Evolutionary conservation across 2,888 invertebrate species (phyloP).

Genomic region (Apamea anceps): DNA sequence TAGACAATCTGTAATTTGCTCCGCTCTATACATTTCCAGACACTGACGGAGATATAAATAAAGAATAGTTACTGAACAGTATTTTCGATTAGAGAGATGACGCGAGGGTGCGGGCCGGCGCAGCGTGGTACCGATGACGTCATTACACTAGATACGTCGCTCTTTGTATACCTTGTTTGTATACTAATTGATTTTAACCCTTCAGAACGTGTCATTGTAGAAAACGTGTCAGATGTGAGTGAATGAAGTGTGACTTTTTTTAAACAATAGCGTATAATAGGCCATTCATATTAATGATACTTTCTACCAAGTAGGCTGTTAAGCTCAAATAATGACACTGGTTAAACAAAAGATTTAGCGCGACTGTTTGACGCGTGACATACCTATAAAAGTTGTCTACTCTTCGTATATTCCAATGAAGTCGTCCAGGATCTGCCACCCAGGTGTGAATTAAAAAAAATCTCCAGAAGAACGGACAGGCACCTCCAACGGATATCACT

Average conservation of each 20-base stretch:
- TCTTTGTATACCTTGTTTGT: constrained; percentile 57
- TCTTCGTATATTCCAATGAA: not conserved
- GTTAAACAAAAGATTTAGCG: not conserved
- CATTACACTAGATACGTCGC: constrained; percentile 68
- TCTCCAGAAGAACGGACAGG: not conserved
- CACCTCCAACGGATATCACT: not conserved
- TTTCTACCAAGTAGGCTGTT: not conserved
- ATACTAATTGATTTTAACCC: constrained; percentile 63
- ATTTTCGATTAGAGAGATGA: constrained; percentile 77
- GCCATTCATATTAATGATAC: not conserved
- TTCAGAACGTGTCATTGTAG: constrained; percentile 29
- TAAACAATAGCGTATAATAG: not conserved
- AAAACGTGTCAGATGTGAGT: constrained; percentile 17
- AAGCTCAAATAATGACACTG: not conserved
- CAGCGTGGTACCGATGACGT: constrained; percentile 71
- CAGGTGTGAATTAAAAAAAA: not conserved
- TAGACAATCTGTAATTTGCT: constrained; percentile 70
- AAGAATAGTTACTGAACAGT: constrained; percentile 74
- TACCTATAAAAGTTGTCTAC: not conserved
- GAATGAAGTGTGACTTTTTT: constrained; percentile 5
- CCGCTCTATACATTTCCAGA: constrained; percentile 72
- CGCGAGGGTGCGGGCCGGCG: constrained; percentile 70
- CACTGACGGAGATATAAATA: constrained; percentile 74
- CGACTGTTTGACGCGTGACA: not conserved
- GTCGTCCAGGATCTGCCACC: not conserved